Conservation (phyloP, 2,797 vertebrate species). For the Notoglanidium macrostoma region DNA sequence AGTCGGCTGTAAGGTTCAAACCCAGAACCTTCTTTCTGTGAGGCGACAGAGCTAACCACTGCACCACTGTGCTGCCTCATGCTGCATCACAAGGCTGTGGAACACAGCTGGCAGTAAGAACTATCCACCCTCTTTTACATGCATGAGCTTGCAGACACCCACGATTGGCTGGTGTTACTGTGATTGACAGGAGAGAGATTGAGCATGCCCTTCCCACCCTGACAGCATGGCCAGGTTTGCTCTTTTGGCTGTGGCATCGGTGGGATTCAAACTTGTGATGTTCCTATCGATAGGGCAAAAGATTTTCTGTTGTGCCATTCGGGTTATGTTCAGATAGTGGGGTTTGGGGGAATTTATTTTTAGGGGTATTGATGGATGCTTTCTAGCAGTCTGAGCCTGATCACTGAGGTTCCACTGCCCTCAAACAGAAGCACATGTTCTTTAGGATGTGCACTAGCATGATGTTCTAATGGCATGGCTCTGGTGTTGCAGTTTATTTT, state of each 20-base stretch:
- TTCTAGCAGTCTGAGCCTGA: neutral
- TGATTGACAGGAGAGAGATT: neutral
- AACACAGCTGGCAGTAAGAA: neutral
- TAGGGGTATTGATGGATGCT: neutral
- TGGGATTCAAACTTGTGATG: neutral
- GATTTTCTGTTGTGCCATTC: neutral
- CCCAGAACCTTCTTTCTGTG: too few species aligned
- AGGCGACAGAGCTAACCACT: too few species aligned
- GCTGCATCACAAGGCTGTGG: neutral
- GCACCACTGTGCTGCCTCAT: neutral
- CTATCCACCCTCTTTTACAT: neutral
- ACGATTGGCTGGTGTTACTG: neutral
- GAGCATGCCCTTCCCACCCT: neutral
- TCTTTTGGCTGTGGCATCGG: neutral
- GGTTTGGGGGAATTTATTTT: neutral
- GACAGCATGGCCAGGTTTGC: neutral
- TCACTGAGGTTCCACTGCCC: neutral
- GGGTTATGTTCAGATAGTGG: neutral
- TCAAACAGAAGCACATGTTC: neutral
- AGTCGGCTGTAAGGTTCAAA: too few species aligned
- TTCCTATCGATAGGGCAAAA: neutral
- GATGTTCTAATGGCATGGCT: neutral
- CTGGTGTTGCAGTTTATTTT: conserved; percentile 88
- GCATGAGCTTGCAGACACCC: neutral
- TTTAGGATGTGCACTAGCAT: neutral